Evolutionary conservation across 2,888 invertebrate species (phyloP).

Genomic region (Pachliopta kotzebuea): DNA sequence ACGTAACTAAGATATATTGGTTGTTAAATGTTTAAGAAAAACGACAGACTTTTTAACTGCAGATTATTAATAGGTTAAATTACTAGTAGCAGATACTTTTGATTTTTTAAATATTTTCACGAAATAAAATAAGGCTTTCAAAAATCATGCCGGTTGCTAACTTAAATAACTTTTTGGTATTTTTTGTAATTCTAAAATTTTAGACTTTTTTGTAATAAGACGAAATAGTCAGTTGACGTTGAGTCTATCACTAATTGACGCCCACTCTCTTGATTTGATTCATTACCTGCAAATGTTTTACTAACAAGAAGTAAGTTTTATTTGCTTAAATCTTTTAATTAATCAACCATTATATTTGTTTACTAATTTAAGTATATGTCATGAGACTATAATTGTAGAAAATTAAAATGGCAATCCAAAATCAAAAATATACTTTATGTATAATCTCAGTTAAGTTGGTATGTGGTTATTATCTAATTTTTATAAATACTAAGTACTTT

Average conservation of each 20-base stretch:
- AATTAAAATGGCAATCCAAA: neutral
- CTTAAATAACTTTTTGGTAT: neutral
- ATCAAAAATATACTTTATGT: no score
- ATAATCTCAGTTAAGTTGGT: no score
- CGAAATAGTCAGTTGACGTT: neutral
- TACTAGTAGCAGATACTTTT: neutral
- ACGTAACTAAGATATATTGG: neutral
- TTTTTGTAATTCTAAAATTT: neutral
- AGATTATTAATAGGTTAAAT: no score
- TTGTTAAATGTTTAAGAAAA: neutral
- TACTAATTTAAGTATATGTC: neutral
- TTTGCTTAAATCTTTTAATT: slow-evolving; percentile 13
- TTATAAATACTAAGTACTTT: no score
- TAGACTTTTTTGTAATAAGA: slow-evolving; percentile 10
- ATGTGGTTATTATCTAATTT: no score
- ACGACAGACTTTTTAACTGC: no score
- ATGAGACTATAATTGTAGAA: neutral
- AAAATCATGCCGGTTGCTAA: neutral
- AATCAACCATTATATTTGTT: slow-evolving; percentile 4
- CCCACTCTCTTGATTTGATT: slow-evolving; percentile 8
- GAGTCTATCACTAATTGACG: slow-evolving; percentile 23
- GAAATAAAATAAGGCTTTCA: neutral
- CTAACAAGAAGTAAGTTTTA: slow-evolving; percentile 4
- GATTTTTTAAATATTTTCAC: neutral
- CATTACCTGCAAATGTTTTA: slow-evolving; percentile 14